Evolutionary conservation across 2,113 vertebrate genomes (phyloP), one percentile per base, ranked within the genome.

Genomic region (Psilopsiagon aurifrons): DNA sequence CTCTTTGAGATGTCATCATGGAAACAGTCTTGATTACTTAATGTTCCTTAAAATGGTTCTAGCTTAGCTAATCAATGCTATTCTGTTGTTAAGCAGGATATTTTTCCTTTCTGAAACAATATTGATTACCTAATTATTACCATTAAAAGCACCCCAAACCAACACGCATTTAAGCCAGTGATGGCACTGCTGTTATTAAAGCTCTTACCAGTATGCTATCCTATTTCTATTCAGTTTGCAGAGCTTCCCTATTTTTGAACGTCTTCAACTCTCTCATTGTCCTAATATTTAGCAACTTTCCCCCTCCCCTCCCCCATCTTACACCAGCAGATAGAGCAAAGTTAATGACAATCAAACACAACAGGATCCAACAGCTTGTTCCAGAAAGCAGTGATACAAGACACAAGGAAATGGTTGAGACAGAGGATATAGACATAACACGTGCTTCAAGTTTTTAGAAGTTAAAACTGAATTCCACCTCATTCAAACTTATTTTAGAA

Each of bases 61-160:
- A 77, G 77, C 81, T 91, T 87, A 91, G 67, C 59, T 89, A 95
- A 96, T 96, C 95, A 97, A 89, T 96, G 91, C 77, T 76, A 88
- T 95, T 95, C 92, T 94, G 67, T 85, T 96, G 90, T 94, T 92
- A 92, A 95, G 88, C 49, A 94, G 92, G 94, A 77, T 94, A 95
- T 91, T 96, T 94, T 97, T 83, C 47, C 88, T 62, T 92, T 96
- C 92, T 96, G 83, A 95, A 97, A 92, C 86, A 85, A 78, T 94
- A 96, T 95, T 94, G 95, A 96, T 96, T 94, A 89, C 70, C 62
- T 91, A 91, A 96, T 97, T 92, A 89, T 91, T 91, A 77, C 94
- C 86, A 89, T 96, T 96, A 95, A 83, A 96, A 92, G 59, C 67
- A 87, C 81, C 62, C 67, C 51, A 95, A 95, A 10, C 89, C 77